Evolutionary conservation across 1,140 invertebrate species (phyloP).

Genomic region (Plectrocnemia conspersa): DNA sequence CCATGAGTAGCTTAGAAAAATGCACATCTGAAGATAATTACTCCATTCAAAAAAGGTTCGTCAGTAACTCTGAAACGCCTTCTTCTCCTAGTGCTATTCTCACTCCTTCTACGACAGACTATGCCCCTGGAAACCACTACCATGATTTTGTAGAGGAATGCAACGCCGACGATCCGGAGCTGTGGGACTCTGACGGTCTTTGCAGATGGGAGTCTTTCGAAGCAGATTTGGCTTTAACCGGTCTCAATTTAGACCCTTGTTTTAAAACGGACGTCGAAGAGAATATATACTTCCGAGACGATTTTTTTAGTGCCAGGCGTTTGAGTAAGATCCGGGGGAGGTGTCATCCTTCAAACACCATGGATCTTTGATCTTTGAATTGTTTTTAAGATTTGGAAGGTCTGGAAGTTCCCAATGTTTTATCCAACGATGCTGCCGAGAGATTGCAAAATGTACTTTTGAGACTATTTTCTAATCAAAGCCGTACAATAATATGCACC

Average conservation of each 20-base stretch:
- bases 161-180: conserved; percentile 39
- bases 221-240: conserved; percentile 48
- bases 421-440: no score
- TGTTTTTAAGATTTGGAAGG: no score
- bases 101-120: conserved; percentile 47
- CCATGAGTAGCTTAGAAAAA: conserved; percentile 48
- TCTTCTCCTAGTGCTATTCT: conserved; percentile 55
- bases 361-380: conserved; percentile 31
- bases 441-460: no score
- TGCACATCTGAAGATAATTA: conserved; percentile 33
- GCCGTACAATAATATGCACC: no score
- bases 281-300: conserved; percentile 53
- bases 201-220: conserved; percentile 53
- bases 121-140: conserved; percentile 12
- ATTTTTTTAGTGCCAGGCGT: conserved; percentile 40
- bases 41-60: conserved; percentile 39
- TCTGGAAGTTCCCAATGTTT: no score
- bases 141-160: conserved; percentile 29
- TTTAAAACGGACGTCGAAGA: conserved; percentile 56
- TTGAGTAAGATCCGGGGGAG: conserved; percentile 18
- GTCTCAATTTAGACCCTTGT: conserved; percentile 49
- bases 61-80: conserved; percentile 36
- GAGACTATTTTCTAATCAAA: no score
- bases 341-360: conserved; percentile 21
- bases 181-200: conserved; percentile 45